Percentiles rank a stretch among this genome's conserved stretches.
These are phyloP conservation scores for Cremastinae sp. DNA, from an alignment of 2,888 invertebrate genomes.

Conservation along the genomic window DNA sequence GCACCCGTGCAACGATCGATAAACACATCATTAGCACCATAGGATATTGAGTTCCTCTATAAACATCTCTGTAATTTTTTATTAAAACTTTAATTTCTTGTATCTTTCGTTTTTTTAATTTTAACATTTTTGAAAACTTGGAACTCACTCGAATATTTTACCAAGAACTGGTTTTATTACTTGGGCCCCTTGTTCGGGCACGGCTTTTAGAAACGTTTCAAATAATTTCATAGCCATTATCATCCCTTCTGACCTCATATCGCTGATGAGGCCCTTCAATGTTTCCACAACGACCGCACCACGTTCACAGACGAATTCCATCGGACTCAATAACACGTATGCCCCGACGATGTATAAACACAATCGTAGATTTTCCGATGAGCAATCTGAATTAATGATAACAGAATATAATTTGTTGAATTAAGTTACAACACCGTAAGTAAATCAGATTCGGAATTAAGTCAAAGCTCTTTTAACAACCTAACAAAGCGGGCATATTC, in stretches of 20 bases:
- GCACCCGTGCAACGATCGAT: conserved; percentile 88
- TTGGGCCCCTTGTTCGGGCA: conserved; percentile 87
- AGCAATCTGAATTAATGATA: conserved; percentile 84
- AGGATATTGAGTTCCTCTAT: conserved; percentile 86
- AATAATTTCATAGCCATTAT: conserved; percentile 88
- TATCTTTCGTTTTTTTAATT: conserved; percentile 14
- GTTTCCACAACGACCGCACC: conserved; percentile 87
- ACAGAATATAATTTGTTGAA: background rate
- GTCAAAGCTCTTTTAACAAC: too few species aligned
- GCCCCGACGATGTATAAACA: conserved; percentile 91
- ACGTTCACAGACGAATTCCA: conserved; percentile 87
- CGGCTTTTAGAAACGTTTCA: conserved; percentile 88
- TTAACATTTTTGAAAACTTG: background rate
- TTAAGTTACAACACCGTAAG: too few species aligned
- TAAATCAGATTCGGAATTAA: too few species aligned
- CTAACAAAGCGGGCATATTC: conserved; percentile 88
- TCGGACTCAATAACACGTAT: conserved; percentile 89
- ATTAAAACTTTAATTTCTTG: conserved; percentile 11
- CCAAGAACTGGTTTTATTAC: conserved; percentile 85
- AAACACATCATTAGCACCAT: conserved; percentile 90
- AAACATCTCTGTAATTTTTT: conserved; percentile 82
- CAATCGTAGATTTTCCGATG: conserved; percentile 89
- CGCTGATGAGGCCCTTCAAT: conserved; percentile 87
- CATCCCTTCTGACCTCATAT: conserved; percentile 88
- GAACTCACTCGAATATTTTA: conserved; percentile 83